Evolutionary conservation across 2,113 vertebrate genomes (phyloP).

Genomic region (Sebastes fasciatus): DNA sequence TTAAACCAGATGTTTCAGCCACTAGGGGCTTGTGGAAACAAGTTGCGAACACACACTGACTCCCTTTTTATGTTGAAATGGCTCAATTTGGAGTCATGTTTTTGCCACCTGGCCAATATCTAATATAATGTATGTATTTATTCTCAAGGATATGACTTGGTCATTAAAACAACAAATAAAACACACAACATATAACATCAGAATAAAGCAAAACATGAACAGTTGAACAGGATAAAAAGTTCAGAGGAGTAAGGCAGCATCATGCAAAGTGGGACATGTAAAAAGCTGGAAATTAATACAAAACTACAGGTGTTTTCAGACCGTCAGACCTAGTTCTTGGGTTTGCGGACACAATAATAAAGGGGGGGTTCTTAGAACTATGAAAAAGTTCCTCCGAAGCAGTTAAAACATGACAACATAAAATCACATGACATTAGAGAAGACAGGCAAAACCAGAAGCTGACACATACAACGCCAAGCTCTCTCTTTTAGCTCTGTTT

Average conservation of each 20-base stretch:
- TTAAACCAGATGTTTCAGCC: not conserved
- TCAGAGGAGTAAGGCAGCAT: not conserved
- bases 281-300: not conserved
- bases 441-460: not conserved
- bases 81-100: not conserved
- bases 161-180: not conserved
- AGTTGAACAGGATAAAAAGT: not conserved
- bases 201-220: not conserved
- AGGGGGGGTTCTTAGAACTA: too few relatives aligned
- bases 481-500: not conserved
- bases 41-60: not conserved
- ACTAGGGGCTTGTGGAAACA: not conserved
- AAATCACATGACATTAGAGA: not conserved
- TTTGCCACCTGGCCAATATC: not conserved
- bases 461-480: not conserved
- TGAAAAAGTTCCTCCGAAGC: too few relatives aligned
- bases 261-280: not conserved
- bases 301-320: not conserved
- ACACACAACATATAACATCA: not conserved
- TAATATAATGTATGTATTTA: not conserved
- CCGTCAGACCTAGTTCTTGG: too few relatives aligned
- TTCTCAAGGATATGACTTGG: not conserved
- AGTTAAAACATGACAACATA: not conserved
- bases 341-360: too few relatives aligned
- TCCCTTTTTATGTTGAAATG: not conserved